A percentile compares a stretch with the other conserved stretches of the same genome.
phyloP scores from a whole-genome alignment of 2,888 invertebrate species.

The Timandra comae region DNA sequence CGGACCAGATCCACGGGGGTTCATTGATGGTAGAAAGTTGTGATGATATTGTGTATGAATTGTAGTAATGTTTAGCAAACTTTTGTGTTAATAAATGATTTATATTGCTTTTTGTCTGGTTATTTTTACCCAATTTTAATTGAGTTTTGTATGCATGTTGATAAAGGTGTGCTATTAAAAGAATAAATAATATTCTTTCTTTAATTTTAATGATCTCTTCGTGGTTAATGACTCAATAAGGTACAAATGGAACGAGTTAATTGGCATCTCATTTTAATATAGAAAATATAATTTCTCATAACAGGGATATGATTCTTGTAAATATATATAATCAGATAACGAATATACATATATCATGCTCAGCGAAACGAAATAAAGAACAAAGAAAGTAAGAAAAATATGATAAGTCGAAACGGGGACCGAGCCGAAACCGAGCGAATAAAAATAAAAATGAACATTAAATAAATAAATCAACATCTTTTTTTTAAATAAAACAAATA shows the following conservation, averaged over 20 bases:
- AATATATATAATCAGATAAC: constrained; percentile 52
- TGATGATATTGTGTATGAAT: too few species aligned
- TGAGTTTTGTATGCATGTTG: too few species aligned
- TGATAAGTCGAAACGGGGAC: constrained; percentile 41
- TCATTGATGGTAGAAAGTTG: constrained; percentile 44
- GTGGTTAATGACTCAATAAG: constrained; percentile 57
- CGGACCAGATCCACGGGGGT: constrained; percentile 54
- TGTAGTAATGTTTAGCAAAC: too few species aligned
- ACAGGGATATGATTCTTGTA: constrained; percentile 61
- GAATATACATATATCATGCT: constrained; percentile 51
- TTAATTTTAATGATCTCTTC: constrained; percentile 60
- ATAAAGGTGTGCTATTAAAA: constrained; percentile 50
- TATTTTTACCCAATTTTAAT: too few species aligned
- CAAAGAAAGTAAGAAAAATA: constrained; percentile 47
- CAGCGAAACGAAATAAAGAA: constrained; percentile 33
- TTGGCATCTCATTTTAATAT: constrained; percentile 68
- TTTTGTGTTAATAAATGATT: too few species aligned
- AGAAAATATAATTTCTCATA: constrained; percentile 68
- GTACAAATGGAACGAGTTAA: constrained; percentile 63
- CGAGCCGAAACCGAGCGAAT: constrained; percentile 28
- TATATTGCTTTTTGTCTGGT: too few species aligned
- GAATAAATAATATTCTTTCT: constrained; percentile 45
- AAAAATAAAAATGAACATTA: constrained; percentile 23
- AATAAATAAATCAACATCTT: constrained; percentile 44
- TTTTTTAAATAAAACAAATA: constrained; percentile 73